These are phyloP conservation scores for Oxycera nigricornis DNA, from an alignment of 2,888 invertebrate species.

Conservation along the genomic window DNA sequence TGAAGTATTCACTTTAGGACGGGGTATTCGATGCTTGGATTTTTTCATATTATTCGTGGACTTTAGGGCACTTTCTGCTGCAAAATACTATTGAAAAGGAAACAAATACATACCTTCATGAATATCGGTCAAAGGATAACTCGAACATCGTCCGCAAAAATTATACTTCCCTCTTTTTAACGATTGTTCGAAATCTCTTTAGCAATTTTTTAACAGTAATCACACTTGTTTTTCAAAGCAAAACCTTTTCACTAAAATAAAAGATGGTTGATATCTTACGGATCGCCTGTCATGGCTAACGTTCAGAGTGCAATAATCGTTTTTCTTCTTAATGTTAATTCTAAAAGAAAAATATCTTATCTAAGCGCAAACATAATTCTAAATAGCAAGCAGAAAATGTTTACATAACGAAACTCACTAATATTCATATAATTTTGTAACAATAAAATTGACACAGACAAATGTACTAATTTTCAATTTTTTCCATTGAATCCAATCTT, in stretches of 20 bases:
- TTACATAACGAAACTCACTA: neutral
- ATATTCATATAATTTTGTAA: slow-evolving; percentile 4
- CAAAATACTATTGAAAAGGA: neutral
- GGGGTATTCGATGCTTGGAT: neutral
- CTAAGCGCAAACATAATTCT: no score
- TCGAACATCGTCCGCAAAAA: no score
- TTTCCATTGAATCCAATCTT: neutral
- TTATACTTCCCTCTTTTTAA: no score
- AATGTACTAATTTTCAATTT: slow-evolving; percentile 50
- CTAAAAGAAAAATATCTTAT: no score
- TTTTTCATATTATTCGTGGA: neutral
- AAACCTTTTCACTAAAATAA: no score
- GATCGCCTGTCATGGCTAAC: neutral
- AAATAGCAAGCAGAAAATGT: neutral
- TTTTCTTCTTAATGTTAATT: no score
- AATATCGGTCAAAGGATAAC: neutral
- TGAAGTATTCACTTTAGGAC: no score
- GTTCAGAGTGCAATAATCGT: slow-evolving; percentile 16
- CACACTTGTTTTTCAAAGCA: no score
- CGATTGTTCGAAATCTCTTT: no score
- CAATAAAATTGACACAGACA: slow-evolving; percentile 52
- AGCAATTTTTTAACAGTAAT: no score
- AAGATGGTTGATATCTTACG: no score
- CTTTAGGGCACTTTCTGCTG: neutral
- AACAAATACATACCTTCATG: neutral